These are phyloP conservation scores for Rhinophrynus dorsalis DNA, from an alignment of 2,797 vertebrate genomes.

Conservation along the genomic window DNA sequence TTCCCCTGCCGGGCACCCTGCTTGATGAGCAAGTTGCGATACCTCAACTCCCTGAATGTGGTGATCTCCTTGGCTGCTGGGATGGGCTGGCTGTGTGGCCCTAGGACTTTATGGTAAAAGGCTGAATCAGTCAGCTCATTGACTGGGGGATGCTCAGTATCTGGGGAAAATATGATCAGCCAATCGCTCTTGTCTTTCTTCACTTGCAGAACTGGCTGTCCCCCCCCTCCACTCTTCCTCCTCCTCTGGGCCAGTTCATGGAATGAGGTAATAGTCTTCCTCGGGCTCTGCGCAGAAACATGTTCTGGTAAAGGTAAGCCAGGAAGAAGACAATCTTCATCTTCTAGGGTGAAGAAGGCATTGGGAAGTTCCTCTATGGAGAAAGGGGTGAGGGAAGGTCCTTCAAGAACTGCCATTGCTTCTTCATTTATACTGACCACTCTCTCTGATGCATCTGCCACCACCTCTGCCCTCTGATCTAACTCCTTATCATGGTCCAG, in stretches of 20 bases:
- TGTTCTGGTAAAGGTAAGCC: constrained; percentile 34
- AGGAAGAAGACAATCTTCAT: background rate
- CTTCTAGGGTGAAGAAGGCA: background rate
- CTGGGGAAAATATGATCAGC: constrained; percentile 92
- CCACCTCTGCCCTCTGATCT: background rate
- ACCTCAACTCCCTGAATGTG: constrained; percentile 86
- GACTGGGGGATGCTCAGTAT: constrained; percentile 71
- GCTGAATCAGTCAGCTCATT: constrained; percentile 48
- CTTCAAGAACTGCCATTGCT: background rate
- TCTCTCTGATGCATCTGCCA: too few species aligned
- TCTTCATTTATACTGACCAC: too few species aligned
- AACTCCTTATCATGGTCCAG: background rate
- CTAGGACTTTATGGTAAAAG: background rate
- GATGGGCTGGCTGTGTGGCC: background rate
- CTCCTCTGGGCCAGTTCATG: constrained; percentile 83
- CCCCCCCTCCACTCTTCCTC: constrained; percentile 64
- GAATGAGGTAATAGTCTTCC: constrained; percentile 82
- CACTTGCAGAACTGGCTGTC: constrained; percentile 55
- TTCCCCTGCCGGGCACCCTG: constrained; percentile 52
- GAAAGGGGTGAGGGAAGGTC: background rate
- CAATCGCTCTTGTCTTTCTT: constrained; percentile 86
- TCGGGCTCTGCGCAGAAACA: background rate
- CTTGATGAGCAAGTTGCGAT: constrained; percentile 68
- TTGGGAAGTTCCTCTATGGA: background rate
- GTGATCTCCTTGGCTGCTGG: constrained; percentile 67